These are phyloP conservation scores for Euura lappo DNA, from an alignment of 1,140 invertebrate genomes.

Conservation along the genomic window DNA sequence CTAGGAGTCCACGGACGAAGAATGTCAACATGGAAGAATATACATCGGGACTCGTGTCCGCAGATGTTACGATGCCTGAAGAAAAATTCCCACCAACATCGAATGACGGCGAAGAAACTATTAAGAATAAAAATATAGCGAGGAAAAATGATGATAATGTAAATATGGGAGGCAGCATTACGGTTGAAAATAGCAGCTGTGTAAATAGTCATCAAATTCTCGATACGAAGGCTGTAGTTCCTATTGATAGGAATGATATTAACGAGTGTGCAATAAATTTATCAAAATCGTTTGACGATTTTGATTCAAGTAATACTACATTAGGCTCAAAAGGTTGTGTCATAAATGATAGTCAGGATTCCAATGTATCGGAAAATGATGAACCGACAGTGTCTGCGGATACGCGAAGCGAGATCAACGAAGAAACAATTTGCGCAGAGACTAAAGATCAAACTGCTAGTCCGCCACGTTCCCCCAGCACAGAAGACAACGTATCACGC, in stretches of 20 bases:
- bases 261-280: constrained; percentile 1
- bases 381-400: background rate
- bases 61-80: background rate
- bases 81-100: background rate
- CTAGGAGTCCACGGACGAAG: no score
- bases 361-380: background rate
- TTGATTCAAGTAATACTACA: background rate
- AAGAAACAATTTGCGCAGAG: background rate
- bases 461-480: background rate
- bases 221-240: background rate
- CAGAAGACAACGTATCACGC: background rate
- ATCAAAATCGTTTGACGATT: background rate
- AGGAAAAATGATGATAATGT: background rate
- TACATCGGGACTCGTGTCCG: background rate
- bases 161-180: background rate
- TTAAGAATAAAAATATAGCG: background rate
- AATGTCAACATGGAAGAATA: no score
- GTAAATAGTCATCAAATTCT: background rate
- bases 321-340: background rate
- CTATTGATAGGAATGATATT: background rate
- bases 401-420: background rate
- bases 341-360: background rate
- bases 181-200: background rate
- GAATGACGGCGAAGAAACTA: background rate
- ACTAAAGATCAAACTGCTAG: background rate